These are phyloP conservation scores for Nothobranchius kuhntae DNA, from an alignment of 2,113 vertebrate species.

Conservation along the genomic window DNA sequence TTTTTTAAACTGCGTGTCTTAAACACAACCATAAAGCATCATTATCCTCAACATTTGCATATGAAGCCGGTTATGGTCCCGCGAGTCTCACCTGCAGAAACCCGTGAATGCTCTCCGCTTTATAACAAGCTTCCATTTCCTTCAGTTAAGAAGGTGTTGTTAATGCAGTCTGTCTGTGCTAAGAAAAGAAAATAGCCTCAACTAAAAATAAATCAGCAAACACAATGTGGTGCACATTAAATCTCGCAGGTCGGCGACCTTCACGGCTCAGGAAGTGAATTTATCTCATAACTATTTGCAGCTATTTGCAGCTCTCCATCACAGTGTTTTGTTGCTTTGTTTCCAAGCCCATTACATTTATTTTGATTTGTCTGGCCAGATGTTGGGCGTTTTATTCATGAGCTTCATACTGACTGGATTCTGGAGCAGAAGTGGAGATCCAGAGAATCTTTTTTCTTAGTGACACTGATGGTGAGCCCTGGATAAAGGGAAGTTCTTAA, in stretches of 20 bases:
- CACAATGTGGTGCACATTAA: constrained; percentile 50
- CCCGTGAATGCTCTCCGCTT: constrained; percentile 18
- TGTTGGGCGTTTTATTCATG: constrained; percentile 7
- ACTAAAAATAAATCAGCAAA: constrained; percentile 60
- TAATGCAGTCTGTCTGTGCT: constrained; percentile 23
- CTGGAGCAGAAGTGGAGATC: background rate
- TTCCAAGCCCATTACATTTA: constrained; percentile 16
- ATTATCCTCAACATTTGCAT: too few relatives aligned
- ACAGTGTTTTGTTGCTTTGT: constrained; percentile 28
- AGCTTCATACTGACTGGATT: background rate
- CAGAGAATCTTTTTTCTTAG: too few relatives aligned
- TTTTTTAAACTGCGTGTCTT: too few relatives aligned
- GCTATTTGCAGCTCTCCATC: constrained; percentile 47
- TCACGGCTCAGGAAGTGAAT: constrained; percentile 51
- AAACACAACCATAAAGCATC: too few relatives aligned
- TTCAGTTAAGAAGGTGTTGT: constrained; percentile 18
- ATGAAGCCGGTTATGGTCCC: too few relatives aligned
- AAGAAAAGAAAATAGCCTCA: constrained; percentile 55
- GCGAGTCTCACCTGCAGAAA: background rate
- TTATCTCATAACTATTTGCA: constrained; percentile 53
- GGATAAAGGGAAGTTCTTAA: too few relatives aligned
- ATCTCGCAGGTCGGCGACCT: constrained; percentile 54
- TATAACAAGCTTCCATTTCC: constrained; percentile 32
- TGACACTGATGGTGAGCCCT: too few relatives aligned
- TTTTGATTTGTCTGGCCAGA: constrained; percentile 26